These are phyloP conservation scores for Diadumene lineata DNA, from an alignment of 92 coral and sea anemone species.

Conservation along the genomic window DNA sequence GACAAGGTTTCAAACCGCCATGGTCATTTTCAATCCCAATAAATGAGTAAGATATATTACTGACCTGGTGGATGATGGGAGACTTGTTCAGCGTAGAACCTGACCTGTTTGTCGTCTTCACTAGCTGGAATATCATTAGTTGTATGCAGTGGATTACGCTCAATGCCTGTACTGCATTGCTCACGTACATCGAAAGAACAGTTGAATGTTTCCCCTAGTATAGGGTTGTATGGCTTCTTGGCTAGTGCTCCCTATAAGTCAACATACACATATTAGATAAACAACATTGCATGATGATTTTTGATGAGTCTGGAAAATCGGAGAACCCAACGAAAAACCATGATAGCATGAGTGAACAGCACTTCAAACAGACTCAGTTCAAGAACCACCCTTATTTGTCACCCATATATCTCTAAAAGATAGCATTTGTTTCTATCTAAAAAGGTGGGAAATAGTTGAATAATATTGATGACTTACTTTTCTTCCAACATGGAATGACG, in stretches of 20 bases:
- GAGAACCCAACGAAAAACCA: too few species aligned
- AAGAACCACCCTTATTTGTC: too few species aligned
- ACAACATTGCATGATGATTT: too few species aligned
- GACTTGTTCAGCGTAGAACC: slow-evolving; percentile 92
- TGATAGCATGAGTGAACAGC: too few species aligned
- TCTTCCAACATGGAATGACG: slow-evolving; percentile 92
- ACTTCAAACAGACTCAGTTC: too few species aligned
- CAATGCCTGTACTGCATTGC: slow-evolving; percentile 56
- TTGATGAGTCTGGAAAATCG: too few species aligned
- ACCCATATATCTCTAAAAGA: too few species aligned
- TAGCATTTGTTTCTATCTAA: too few species aligned
- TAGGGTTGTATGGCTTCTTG: slow-evolving; percentile 98
- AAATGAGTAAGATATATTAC: slow-evolving; percentile 1
- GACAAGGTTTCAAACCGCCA: too few species aligned
- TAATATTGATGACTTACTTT: slow-evolving; percentile 56
- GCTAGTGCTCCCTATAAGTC: slow-evolving; percentile 80
- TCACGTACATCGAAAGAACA: slow-evolving; percentile 89
- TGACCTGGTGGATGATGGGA: slow-evolving; percentile 99
- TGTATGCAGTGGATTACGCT: slow-evolving; percentile 39
- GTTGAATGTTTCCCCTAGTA: slow-evolving; percentile 87
- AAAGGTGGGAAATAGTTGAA: too few species aligned
- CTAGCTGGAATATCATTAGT: slow-evolving; percentile 46
- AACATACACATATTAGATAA: not conserved
- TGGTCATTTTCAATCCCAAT: too few species aligned
- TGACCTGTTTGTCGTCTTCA: slow-evolving; percentile 56